Percentiles rank a stretch among this genome's conserved stretches.
Evolutionary conservation across 64 coral and sea anemone genomes (phyloP).

Genomic region (Pachyseris speciosa): DNA sequence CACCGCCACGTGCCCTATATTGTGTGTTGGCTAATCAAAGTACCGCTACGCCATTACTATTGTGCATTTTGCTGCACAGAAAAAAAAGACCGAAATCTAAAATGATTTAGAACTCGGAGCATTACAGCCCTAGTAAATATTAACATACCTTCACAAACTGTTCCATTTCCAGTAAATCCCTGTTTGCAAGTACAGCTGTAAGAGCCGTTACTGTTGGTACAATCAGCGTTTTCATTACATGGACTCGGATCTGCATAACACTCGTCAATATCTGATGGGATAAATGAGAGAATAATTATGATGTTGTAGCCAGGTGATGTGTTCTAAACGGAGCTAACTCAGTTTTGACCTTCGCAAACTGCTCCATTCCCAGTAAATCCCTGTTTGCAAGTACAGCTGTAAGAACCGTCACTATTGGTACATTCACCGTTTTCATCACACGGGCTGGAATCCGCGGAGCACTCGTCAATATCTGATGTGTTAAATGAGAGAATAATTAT

Average conservation of each 20-base stretch:
- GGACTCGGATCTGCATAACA: not conserved
- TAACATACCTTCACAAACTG: too few species aligned
- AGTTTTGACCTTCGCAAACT: conserved; percentile 21
- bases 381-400: not conserved
- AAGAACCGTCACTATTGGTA: conserved; percentile 25
- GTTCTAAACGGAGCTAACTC: too few species aligned
- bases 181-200: conserved; percentile 13
- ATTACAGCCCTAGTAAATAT: too few species aligned
- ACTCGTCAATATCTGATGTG: conserved; percentile 23
- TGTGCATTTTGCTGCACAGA: too few species aligned
- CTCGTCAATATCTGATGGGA: too few species aligned
- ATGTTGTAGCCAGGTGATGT: too few species aligned
- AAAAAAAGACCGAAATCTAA: too few species aligned
- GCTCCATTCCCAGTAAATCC: conserved; percentile 22
- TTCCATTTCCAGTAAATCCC: conserved; percentile 48
- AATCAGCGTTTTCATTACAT: conserved; percentile 18
- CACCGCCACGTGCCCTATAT: too few species aligned
- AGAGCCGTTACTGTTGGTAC: conserved; percentile 28
- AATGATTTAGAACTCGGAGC: too few species aligned
- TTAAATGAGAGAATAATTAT: too few species aligned
- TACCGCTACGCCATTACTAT: too few species aligned
- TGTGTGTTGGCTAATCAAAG: too few species aligned
- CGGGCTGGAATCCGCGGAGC: not conserved
- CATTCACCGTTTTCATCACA: conserved; percentile 15
- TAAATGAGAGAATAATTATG: not conserved